Conservation (phyloP, 1,140 invertebrate species). For the Drosophila bocqueti region DNA sequence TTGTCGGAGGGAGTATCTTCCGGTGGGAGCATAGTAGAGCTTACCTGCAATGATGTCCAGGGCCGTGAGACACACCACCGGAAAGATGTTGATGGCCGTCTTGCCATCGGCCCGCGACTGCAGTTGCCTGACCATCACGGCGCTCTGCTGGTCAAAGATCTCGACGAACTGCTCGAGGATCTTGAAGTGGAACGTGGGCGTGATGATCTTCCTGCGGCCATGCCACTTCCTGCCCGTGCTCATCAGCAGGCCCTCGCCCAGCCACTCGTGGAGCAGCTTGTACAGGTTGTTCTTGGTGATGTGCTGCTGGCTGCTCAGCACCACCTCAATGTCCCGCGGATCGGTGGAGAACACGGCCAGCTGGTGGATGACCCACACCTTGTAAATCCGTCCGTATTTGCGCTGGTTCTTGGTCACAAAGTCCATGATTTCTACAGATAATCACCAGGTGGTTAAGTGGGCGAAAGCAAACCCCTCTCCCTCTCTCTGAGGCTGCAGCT, state of each 20-base stretch:
- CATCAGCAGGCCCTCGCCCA: conserved; percentile 85
- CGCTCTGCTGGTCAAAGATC: conserved; percentile 89
- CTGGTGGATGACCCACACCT: conserved; percentile 87
- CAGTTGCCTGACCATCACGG: conserved; percentile 87
- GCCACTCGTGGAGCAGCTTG: conserved; percentile 84
- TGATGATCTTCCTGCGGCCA: conserved; percentile 86
- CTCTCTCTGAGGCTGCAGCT: neutral
- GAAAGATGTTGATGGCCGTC: conserved; percentile 61
- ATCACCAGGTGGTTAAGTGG: neutral
- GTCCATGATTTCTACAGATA: conserved; percentile 55
- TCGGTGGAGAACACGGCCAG: conserved; percentile 83
- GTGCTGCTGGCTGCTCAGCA: conserved; percentile 65
- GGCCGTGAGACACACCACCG: conserved; percentile 58
- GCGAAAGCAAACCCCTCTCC: neutral
- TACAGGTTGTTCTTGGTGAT: conserved; percentile 81
- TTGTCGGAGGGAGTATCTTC: too few species aligned
- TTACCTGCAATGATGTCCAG: conserved; percentile 73
- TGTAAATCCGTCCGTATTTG: conserved; percentile 86
- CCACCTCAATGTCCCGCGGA: conserved; percentile 59
- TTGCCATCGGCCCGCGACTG: conserved; percentile 83
- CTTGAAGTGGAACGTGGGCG: conserved; percentile 94
- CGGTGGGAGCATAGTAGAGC: neutral
- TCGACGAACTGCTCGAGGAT: conserved; percentile 91
- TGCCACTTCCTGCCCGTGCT: conserved; percentile 78
- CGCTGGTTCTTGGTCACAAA: conserved; percentile 40